Evolutionary conservation across 2,888 invertebrate species (phyloP), one percentile per base, ranked within the genome.

Genomic region (Luffia ferchaultella): DNA sequence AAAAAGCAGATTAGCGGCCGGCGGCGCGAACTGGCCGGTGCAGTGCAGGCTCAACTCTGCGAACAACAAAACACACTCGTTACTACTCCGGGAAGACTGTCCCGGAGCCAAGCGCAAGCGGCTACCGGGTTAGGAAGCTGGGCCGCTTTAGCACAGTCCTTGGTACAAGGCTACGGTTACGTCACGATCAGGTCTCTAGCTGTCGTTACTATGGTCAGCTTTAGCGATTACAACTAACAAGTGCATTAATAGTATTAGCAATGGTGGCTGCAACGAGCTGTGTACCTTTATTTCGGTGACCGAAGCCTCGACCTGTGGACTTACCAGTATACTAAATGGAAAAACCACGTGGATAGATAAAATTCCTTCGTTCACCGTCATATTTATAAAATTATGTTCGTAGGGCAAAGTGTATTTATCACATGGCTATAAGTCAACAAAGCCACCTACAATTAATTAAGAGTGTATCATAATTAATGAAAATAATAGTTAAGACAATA

Each of bases 11-110:
- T 79, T 83, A 84, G 80, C 83, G 73, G 82, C 79, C 80, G 78
- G 83, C 78, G 76, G 78, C 76, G 80, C 79, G 79, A 77, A 73
- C 73, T 80, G 82, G 80, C 79, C 80, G 83, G 76, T 76, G 78
- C 74, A 76, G 72, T 80, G 82, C 76, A 76, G 82, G 73, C 77
- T 77, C 80, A 83, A 82, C 75, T 85, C 84, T 85, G 85, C 77
- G 83, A 84, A 85, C 84, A 85, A 85, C 78, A 84, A 85, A 82
- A 82, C 79, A 82, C 79, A 82, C 73, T 70, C 74, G 80, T 82
- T 83, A 82, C 67, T 82, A 50, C 78, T 78, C 79, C 76, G 78
- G 77, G 75, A 71, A 60, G 64, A 62, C 57, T 59, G 71, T 70
- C 76, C 79, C 78, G 78, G 78, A 78, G 80, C 78, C 82, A 80